Evolutionary conservation across 2,888 invertebrate genomes (phyloP), one percentile per base, ranked within the genome.

Genomic region (Philopedon plagiatum): DNA sequence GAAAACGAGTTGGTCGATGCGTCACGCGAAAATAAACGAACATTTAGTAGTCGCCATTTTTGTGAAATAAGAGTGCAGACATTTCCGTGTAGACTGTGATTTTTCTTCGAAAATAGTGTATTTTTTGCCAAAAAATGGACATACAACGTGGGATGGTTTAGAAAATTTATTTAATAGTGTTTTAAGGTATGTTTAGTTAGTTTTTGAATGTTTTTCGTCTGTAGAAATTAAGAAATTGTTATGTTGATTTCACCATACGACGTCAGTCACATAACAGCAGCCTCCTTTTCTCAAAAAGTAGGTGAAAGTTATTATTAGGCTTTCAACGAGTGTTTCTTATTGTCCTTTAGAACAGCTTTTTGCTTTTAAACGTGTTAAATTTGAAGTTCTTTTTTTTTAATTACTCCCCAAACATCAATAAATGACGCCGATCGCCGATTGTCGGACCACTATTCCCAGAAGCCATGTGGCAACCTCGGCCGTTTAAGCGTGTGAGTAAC

Each of bases 21-120:
- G 46, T 32, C 19, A 29, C n/a, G 4, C 62, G 34, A 49, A 62
- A 46, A 37, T 15, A 49, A 18, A 54, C 63, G 63, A 63, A 21
- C 21, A n/a, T n/a, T 41, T 26, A 15, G 13, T 21, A 54, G 65
- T 65, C 65, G 65, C 65, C 65, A 65, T 65, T 46, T 64, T 65
- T 65, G 57, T 39, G 54, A 41, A 54, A 37, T 64, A 32, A 57
- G 41, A 41, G 54, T 41, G 41, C 19, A 18, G 41, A 46, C 44
- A 18, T 23, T 63, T 51, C 13, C 18, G 64, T 56, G 56, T 54
- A 23, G 51, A 54, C 3, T 15, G 64, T 26, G 18, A 21, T 15
- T 54, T 37, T 64, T 64, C 37, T 13, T 41, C 26, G 7, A 56
- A 65, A 32, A 32, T 65, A 29, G 57, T 46, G 56, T 32, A 56